These are phyloP conservation scores for Burhinus bistriatus DNA, from an alignment of 2,113 vertebrate species.

Conservation along the genomic window DNA sequence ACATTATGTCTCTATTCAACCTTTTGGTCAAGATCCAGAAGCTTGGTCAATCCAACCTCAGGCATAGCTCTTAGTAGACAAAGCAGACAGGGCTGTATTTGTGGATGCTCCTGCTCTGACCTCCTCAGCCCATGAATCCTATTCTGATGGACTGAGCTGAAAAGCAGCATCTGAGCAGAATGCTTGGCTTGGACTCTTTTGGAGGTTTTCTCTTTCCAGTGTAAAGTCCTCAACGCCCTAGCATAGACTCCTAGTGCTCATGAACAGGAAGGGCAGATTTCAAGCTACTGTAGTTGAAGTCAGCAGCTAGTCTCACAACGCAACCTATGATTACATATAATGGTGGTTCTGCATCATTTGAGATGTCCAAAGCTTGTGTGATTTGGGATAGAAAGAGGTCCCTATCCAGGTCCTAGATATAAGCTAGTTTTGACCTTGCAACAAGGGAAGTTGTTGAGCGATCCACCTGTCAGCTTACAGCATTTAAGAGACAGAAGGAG, in stretches of 20 bases:
- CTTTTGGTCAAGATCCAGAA: background rate
- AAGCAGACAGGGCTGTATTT: background rate
- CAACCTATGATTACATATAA: background rate
- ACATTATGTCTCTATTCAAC: background rate
- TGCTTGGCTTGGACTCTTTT: background rate
- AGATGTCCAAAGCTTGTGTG: background rate
- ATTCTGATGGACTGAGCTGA: background rate
- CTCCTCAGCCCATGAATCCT: background rate
- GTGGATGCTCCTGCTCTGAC: background rate
- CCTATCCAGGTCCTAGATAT: background rate
- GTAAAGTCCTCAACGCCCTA: background rate
- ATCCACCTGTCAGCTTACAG: background rate
- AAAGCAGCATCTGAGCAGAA: background rate
- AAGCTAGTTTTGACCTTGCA: background rate
- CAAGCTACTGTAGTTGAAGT: background rate
- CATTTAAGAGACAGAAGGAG: background rate
- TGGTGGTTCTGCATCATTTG: background rate
- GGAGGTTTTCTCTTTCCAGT: background rate
- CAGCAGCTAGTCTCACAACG: background rate
- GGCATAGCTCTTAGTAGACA: background rate
- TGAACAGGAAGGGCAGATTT: background rate
- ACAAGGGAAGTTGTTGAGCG: background rate
- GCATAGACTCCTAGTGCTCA: background rate
- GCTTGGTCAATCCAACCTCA: background rate
- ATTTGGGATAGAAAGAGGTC: background rate